Conservation (phyloP, 1,140 invertebrate species). For the Drosophila leontia region DNA sequence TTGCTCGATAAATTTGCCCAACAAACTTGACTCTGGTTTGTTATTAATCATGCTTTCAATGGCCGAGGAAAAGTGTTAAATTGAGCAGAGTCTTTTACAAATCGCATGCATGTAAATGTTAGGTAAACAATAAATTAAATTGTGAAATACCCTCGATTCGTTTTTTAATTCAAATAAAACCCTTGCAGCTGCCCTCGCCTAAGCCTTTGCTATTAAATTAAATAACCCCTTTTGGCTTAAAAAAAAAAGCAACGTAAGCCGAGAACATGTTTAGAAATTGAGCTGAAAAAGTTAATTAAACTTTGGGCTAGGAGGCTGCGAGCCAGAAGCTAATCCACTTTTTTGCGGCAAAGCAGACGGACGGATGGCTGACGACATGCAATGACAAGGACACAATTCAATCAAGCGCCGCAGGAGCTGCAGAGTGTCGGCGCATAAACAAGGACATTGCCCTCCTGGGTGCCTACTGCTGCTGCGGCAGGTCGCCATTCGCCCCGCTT, state of each 20-base stretch:
- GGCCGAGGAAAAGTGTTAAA: background rate
- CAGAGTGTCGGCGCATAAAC: conserved; percentile 73
- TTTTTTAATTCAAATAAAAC: background rate
- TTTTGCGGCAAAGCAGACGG: background rate
- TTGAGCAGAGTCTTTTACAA: conserved; percentile 6
- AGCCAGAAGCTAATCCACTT: background rate
- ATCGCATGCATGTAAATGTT: background rate
- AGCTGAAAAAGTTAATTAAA: conserved; percentile 78
- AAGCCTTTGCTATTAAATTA: conserved; percentile 4
- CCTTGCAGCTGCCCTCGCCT: background rate
- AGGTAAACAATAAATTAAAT: background rate
- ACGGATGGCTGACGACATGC: conserved; percentile 52
- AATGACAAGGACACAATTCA: conserved; percentile 79
- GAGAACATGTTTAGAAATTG: conserved; percentile 63
- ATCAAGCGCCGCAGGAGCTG: conserved; percentile 65
- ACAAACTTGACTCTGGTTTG: background rate
- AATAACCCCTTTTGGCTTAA: conserved; percentile 22
- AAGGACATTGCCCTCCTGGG: conserved; percentile 81
- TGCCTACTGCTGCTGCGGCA: conserved; percentile 26
- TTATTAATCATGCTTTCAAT: conserved; percentile 18
- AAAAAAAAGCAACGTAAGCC: conserved; percentile 1
- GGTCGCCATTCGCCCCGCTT: conserved; percentile 11
- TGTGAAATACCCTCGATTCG: background rate
- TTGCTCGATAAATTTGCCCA: conserved; percentile 7
- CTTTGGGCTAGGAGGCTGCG: conserved; percentile 25